Base-by-base conservation (phyloP, 1,140 invertebrate genomes). In the Aphaenogaster floridana region DNA sequence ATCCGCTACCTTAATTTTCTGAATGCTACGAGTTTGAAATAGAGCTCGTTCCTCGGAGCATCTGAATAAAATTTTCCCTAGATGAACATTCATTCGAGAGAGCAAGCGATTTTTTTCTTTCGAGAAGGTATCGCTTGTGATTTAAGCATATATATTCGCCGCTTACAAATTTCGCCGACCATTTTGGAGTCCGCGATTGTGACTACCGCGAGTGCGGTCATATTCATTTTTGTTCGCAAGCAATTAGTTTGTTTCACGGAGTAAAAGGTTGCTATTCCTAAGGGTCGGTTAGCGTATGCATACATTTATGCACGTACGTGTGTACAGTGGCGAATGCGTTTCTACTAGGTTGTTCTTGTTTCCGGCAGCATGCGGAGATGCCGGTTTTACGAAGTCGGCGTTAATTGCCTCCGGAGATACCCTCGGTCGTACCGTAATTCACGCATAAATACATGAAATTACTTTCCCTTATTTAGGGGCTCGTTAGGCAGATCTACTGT, bases 371-470 rank as follows among this genome's bases (percentile, higher is more conserved):
- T 89, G 90, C 68, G 86, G 91, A 91, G 87, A 78, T 89, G 85
- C 89, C 83, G 91, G 92, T 91, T 93, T 93, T 93, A 93, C 94
- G 90, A 95, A 93, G 93, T 93, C 94, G 88, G 93, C 91, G 94
- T 95, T 95, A 95, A 95, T 95, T 95, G 94, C 93, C 94, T 92
- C 90, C 88, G 91, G 91, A 92, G 92, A 93, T 94, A 94, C 89
- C 92, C 92, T 81, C 86, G 77, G 87, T 76, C 50, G 63, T 89
- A 91, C 89, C 91, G 91, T 95, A 94, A 95, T 94, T 95, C 94
- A 93, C 94, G 94, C 94, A 95, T 95, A 95, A 95, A 95, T 95
- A 95, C 94, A 94, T 94, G 94, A 95, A 94, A 95, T 95, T 95
- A 95, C 93, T 94, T 93, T 92, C 92, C 91, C 94, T 95, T 95